A percentile compares a stretch with the other conserved stretches of the same genome.
Evolutionary conservation across 2,888 invertebrate genomes (phyloP).

Genomic region (Eremobia ochroleuca): DNA sequence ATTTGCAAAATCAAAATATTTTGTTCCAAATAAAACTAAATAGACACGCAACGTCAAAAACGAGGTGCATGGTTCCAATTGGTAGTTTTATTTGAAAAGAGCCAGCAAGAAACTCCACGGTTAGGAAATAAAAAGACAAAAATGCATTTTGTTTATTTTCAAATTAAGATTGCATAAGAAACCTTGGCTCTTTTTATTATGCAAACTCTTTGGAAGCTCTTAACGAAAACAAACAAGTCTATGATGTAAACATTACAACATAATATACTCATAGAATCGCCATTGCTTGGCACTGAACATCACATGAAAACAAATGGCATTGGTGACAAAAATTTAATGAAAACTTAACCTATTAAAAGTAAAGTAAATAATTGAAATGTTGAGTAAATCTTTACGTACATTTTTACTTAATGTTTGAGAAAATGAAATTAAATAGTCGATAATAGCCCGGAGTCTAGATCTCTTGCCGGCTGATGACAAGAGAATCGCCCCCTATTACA

Average conservation of each 20-base stretch:
- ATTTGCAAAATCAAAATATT: neutral
- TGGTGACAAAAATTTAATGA: slow-evolving; percentile 18
- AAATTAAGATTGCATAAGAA: slow-evolving; percentile 18
- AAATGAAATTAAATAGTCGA: too few species aligned
- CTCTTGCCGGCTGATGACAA: too few species aligned
- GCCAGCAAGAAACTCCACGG: neutral
- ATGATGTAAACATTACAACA: slow-evolving; percentile 53
- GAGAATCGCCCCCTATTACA: too few species aligned
- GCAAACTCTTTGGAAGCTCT: slow-evolving; percentile 24
- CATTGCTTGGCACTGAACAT: slow-evolving; percentile 23
- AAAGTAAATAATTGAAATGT: slow-evolving; percentile 13
- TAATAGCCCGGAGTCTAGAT: too few species aligned
- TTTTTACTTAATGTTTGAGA: slow-evolving; percentile 21
- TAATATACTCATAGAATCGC: slow-evolving; percentile 12
- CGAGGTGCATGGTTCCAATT: neutral
- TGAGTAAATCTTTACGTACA: neutral
- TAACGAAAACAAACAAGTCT: slow-evolving; percentile 53
- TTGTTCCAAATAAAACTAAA: neutral
- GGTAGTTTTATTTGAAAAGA: neutral
- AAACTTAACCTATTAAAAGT: slow-evolving; percentile 32
- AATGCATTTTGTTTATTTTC: slow-evolving; percentile 21
- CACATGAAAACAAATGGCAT: slow-evolving; percentile 51
- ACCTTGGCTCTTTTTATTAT: slow-evolving; percentile 1
- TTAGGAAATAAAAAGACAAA: neutral
- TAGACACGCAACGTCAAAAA: neutral